Evolutionary conservation across 1,140 invertebrate genomes (phyloP).

Genomic region (Episyrphus balteatus): DNA sequence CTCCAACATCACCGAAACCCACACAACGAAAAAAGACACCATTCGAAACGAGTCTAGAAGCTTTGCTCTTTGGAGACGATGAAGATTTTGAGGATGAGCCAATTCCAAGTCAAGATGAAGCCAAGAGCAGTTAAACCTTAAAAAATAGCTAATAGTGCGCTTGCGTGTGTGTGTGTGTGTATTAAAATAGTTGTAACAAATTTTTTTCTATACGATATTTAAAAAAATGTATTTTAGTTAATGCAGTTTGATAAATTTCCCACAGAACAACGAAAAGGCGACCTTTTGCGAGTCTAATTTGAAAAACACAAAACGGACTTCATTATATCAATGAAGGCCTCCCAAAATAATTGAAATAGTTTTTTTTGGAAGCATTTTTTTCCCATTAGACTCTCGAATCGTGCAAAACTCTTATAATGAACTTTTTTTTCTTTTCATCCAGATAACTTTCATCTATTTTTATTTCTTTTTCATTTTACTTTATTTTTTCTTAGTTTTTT

Average conservation of each 20-base stretch:
- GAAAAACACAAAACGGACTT: slow-evolving; percentile 13
- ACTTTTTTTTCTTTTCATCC: background rate
- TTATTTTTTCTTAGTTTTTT: too few relatives aligned
- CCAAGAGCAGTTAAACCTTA: slow-evolving; percentile 5
- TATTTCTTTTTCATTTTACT: too few relatives aligned
- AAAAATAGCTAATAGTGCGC: slow-evolving; percentile 18
- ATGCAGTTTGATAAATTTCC: slow-evolving; percentile 10
- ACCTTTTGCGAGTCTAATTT: slow-evolving; percentile 37
- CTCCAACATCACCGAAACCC: slow-evolving; percentile 6
- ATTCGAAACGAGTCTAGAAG: slow-evolving; percentile 31
- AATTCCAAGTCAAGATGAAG: slow-evolving; percentile 13
- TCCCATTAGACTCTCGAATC: slow-evolving; percentile 37
- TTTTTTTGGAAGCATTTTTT: slow-evolving; percentile 7
- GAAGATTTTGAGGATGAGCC: slow-evolving; percentile 18
- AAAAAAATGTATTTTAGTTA: slow-evolving; percentile 10
- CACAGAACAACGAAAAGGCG: slow-evolving; percentile 8
- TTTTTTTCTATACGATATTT: background rate
- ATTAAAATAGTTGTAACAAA: slow-evolving; percentile 18
- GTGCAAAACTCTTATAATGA: slow-evolving; percentile 8
- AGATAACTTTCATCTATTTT: too few relatives aligned
- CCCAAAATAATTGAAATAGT: background rate
- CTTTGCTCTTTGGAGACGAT: slow-evolving; percentile 29
- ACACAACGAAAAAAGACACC: slow-evolving; percentile 18
- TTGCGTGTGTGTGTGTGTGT: slow-evolving; percentile 26
- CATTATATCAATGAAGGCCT: background rate